A percentile compares a stretch with the other conserved stretches of the same genome.
Evolutionary conservation across 2,888 invertebrate genomes (phyloP).

Genomic region (Acanthosepion pharaonis): DNA sequence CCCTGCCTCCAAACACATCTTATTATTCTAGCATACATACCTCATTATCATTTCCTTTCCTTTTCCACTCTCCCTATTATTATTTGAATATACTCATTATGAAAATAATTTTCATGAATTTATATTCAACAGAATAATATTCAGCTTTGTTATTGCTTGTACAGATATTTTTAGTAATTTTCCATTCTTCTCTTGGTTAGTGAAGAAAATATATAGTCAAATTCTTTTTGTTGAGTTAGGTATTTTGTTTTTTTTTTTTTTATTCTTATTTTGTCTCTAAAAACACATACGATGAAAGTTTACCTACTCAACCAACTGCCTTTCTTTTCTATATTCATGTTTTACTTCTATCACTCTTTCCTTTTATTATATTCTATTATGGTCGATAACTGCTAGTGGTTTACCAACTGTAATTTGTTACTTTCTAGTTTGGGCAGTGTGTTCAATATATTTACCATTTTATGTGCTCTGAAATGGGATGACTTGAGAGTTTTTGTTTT

Average conservation of each 20-base stretch:
- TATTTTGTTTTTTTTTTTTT: neutral
- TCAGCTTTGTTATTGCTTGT: neutral
- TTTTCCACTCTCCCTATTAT: neutral
- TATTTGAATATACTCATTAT: conserved; percentile 10
- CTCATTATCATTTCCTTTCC: neutral
- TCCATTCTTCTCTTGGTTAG: neutral
- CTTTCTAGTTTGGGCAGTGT: neutral
- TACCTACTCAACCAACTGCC: neutral
- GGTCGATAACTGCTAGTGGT: neutral
- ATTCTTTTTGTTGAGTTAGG: neutral
- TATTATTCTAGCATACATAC: neutral
- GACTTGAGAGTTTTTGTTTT: no score
- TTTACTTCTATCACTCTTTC: neutral
- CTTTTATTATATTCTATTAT: neutral
- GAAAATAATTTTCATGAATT: conserved; percentile 6
- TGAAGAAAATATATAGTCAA: neutral
- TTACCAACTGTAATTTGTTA: neutral
- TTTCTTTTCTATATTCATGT: neutral
- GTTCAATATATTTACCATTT: neutral
- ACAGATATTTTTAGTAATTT: neutral
- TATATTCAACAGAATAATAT: conserved; percentile 21
- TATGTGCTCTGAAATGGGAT: no score
- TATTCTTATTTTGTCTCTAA: neutral
- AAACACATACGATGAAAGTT: neutral
- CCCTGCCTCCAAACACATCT: neutral